phyloP scores from a whole-genome alignment of 1,140 invertebrate species.

The Oryzaephilus surinamensis region DNA sequence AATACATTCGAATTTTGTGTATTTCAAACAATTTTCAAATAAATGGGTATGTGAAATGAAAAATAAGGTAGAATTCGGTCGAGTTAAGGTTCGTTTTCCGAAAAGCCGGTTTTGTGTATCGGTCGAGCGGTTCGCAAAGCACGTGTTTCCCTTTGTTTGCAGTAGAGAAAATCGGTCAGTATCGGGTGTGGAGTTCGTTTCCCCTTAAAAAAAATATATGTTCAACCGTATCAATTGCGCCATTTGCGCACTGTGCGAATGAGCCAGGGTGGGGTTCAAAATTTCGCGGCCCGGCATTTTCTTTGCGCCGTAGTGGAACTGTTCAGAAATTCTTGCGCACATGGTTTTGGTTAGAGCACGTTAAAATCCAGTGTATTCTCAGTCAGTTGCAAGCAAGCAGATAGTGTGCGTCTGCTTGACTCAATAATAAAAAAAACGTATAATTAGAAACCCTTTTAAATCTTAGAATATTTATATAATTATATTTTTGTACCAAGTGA shows the following conservation, averaged over 20 bases:
- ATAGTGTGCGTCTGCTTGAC: constrained; percentile 21
- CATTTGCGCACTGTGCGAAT: neutral
- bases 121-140: constrained; percentile 15
- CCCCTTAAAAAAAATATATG: too few species aligned
- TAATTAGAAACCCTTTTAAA: constrained; percentile 18
- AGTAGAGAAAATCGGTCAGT: too few species aligned
- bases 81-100: too few species aligned
- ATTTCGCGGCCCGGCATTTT: constrained; percentile 21
- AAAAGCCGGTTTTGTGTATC: constrained; percentile 14
- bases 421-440: neutral
- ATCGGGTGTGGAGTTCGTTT: too few species aligned
- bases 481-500: constrained; percentile 36
- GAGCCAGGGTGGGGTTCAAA: constrained; percentile 15
- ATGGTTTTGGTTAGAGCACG: constrained; percentile 20
- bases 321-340: constrained; percentile 31
- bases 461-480: constrained; percentile 20
- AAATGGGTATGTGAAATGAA: too few species aligned
- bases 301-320: neutral
- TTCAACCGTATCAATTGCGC: too few species aligned
- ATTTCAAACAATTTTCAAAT: too few species aligned
- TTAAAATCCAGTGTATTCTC: constrained; percentile 17
- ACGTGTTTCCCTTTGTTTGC: constrained; percentile 25
- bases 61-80: too few species aligned
- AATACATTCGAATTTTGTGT: too few species aligned
- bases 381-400: constrained; percentile 34